Evolutionary conservation across 2,113 vertebrate species (phyloP).

Genomic region (Chloroceryle aenea): DNA sequence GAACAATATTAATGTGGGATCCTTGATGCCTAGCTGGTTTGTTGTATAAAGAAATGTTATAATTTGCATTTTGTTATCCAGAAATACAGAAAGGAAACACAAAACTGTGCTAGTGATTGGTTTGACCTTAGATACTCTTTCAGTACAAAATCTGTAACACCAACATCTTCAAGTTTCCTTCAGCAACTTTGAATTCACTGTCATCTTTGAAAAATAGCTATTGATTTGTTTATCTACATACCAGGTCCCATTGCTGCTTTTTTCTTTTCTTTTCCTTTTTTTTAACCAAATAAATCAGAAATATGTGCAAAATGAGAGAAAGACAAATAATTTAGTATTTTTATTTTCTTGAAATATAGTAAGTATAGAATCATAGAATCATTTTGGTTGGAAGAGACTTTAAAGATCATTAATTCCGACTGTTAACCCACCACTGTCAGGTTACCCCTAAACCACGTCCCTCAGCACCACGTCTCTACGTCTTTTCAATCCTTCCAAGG

Average conservation of each 20-base stretch:
- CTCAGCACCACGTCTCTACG: too few relatives aligned
- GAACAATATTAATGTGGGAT: neutral
- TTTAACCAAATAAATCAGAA: neutral
- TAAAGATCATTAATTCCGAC: too few relatives aligned
- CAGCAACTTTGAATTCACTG: neutral
- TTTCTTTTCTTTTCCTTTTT: neutral
- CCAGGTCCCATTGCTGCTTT: neutral
- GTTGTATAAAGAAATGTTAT: neutral
- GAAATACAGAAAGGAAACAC: neutral
- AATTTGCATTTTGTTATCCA: neutral
- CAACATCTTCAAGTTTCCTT: neutral
- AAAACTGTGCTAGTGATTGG: neutral
- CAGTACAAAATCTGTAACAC: neutral
- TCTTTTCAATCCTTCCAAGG: too few relatives aligned
- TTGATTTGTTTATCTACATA: neutral
- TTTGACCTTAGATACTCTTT: neutral
- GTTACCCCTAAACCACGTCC: too few relatives aligned
- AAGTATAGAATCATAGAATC: neutral
- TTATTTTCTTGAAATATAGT: neutral
- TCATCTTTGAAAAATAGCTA: neutral
- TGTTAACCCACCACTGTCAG: too few relatives aligned
- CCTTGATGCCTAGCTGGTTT: neutral
- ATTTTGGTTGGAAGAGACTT: too few relatives aligned
- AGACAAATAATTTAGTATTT: neutral
- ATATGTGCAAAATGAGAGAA: neutral